Conservation (phyloP, 2,797 vertebrate species). For the Okamejei kenojei region DNA sequence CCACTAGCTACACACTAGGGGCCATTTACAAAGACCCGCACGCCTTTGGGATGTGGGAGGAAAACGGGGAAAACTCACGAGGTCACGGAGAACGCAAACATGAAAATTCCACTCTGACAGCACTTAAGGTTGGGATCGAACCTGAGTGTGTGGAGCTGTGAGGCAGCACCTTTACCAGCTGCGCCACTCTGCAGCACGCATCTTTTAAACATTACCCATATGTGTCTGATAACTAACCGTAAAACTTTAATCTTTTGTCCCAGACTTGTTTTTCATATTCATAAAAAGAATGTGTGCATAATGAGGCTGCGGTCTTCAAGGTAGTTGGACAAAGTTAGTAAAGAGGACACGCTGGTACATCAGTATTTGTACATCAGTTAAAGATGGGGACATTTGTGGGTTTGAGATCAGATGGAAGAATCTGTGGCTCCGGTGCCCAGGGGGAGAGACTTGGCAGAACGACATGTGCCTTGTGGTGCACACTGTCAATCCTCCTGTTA, state of each 20-base stretch:
- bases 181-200: not conserved
- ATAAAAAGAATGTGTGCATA: not conserved
- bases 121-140: too few relatives aligned
- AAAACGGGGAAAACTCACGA: too few relatives aligned
- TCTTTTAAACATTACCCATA: not conserved
- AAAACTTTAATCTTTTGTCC: not conserved
- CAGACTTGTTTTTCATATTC: not conserved
- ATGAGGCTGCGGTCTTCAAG: not conserved
- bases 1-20: too few relatives aligned
- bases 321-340: not conserved
- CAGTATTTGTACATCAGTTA: not conserved
- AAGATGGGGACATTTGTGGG: not conserved
- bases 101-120: too few relatives aligned
- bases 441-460: not conserved
- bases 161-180: too few relatives aligned
- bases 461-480: not conserved
- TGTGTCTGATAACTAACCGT: not conserved
- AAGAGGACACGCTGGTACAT: not conserved
- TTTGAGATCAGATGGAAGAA: not conserved
- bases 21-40: too few relatives aligned
- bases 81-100: too few relatives aligned
- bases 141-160: too few relatives aligned
- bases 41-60: too few relatives aligned
- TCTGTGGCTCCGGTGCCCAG: not conserved
- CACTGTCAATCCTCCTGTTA: not conserved